Evolutionary conservation across 2,113 vertebrate species (phyloP).

Genomic region (Dinomys branickii): DNA sequence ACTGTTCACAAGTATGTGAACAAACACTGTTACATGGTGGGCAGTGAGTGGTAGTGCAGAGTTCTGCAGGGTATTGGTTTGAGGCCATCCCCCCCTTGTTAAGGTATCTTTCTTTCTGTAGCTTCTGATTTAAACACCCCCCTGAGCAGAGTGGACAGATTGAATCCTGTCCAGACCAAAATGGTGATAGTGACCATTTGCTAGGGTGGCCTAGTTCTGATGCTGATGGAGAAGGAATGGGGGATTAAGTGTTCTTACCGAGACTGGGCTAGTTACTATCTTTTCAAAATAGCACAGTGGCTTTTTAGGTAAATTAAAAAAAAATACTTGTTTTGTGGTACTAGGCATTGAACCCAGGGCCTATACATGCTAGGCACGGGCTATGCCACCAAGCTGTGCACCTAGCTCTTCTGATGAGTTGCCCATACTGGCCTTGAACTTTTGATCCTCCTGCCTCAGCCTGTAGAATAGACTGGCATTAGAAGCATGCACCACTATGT

Average conservation of each 20-base stretch:
- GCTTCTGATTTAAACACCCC: neutral
- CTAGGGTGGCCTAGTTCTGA: neutral
- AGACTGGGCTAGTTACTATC: neutral
- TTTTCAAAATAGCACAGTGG: neutral
- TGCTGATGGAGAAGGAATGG: no score
- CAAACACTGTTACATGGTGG: neutral
- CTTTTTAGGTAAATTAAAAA: neutral
- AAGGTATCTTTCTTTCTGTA: neutral
- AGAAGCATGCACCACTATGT: neutral
- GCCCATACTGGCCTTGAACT: neutral
- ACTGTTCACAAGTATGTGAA: neutral
- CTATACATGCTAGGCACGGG: neutral
- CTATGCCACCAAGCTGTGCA: neutral
- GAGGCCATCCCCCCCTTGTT: neutral
- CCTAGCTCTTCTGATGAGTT: neutral
- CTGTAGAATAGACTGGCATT: neutral
- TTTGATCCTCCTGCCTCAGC: neutral
- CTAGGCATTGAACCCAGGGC: neutral
- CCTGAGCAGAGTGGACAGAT: neutral
- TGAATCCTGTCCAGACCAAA: neutral
- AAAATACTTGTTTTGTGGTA: neutral
- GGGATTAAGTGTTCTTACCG: neutral
- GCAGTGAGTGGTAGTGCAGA: no score
- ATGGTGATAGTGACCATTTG: neutral
- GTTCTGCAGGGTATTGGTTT: neutral